phyloP scores from a whole-genome alignment of 2,888 invertebrate genomes.

The Parelbella ahira region DNA sequence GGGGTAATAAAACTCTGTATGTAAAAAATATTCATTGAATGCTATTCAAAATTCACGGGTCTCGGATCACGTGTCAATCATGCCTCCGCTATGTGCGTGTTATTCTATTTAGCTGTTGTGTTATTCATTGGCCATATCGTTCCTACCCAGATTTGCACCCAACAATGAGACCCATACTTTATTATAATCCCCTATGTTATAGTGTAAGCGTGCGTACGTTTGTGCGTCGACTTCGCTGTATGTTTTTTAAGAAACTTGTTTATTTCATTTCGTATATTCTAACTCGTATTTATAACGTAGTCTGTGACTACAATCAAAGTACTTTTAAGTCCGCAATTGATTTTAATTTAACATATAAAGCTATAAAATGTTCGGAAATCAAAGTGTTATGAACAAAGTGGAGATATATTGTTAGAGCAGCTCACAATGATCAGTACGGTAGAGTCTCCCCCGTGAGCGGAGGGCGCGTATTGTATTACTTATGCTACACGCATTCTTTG shows the following conservation, averaged over 20 bases:
- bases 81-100: slow-evolving; percentile 59
- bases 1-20: slow-evolving; percentile 61
- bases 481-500: slow-evolving; percentile 64
- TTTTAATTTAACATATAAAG: no score
- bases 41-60: slow-evolving; percentile 53
- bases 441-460: slow-evolving; percentile 34
- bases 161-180: slow-evolving; percentile 38
- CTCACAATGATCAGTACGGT: no score
- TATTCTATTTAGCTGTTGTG: slow-evolving; percentile 66
- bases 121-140: slow-evolving; percentile 74
- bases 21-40: slow-evolving; percentile 56
- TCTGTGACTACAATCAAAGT: no score
- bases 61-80: slow-evolving; percentile 75
- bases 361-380: no score
- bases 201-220: slow-evolving; percentile 9
- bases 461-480: slow-evolving; percentile 71
- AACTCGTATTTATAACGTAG: no score
- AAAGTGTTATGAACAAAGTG: no score
- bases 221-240: slow-evolving; percentile 17
- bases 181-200: slow-evolving; percentile 43
- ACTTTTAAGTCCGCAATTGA: no score
- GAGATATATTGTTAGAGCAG: no score
- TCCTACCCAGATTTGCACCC: slow-evolving; percentile 45
- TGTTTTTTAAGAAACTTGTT: slow-evolving; percentile 6
- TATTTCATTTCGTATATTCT: no score